Conservation (phyloP, 2,888 invertebrate genomes). For the Tuta absoluta region DNA sequence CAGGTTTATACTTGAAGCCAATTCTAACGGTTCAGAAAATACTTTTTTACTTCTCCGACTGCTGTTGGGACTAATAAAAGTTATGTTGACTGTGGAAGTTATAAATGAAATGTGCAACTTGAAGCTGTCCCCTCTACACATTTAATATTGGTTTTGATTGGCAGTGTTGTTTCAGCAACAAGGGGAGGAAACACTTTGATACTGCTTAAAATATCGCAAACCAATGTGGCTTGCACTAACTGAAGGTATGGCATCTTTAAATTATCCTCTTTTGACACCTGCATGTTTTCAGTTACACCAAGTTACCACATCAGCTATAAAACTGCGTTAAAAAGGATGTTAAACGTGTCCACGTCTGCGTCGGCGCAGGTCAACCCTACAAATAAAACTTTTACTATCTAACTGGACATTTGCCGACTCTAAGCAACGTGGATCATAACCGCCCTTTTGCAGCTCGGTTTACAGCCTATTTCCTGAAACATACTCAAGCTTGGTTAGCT, state of each 20-base stretch:
- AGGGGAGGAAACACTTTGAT: no score
- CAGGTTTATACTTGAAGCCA: background rate
- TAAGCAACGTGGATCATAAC: background rate
- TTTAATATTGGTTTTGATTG: no score
- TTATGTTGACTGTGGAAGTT: no score
- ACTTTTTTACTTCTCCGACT: background rate
- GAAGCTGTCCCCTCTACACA: no score
- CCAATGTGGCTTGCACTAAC: no score
- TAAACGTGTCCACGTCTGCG: background rate
- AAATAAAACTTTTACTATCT: slow-evolving; percentile 7
- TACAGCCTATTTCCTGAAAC: background rate
- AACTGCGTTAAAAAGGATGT: slow-evolving; percentile 1
- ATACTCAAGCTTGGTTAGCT: background rate
- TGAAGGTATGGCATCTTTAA: background rate
- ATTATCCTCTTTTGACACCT: background rate
- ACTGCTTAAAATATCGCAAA: no score
- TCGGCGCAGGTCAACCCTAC: background rate
- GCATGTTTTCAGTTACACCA: background rate
- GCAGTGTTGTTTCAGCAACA: no score
- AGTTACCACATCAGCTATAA: background rate
- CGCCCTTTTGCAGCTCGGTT: background rate
- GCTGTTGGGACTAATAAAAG: no score
- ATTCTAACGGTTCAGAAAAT: slow-evolving; percentile 1
- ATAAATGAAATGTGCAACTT: no score
- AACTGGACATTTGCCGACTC: background rate